Evolutionary conservation across 1,140 invertebrate species (phyloP), one percentile per base, ranked within the genome.

Genomic region (Hyles euphorbiae): DNA sequence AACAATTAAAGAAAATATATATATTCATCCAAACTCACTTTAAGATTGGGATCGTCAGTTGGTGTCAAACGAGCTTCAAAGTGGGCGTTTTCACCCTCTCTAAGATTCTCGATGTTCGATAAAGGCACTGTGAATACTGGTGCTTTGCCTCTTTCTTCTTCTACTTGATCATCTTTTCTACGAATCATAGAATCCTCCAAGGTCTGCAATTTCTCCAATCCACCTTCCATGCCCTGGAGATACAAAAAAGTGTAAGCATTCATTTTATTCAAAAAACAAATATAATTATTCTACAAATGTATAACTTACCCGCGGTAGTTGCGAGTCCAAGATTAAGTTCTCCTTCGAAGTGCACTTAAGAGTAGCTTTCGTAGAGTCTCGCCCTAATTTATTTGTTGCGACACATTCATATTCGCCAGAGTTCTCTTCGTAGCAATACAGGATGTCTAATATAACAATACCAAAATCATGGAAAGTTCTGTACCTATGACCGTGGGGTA

Each of bases 351-450:
- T 92, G 81, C 97, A 98, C 79, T 94, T 95, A 36, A 99, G 88
- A 10, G 91, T 94, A 7, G 97, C 95, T 69, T 93, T 95, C 0
- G 97, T 98, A 1, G 92, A 91, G 81, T 98, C 97, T 76, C 94
- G 91, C n/a, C 97, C 97, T 60, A 96, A 92, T 82, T 97, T 96
- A 76, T 99, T 99, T 9, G 94, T 94, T 12, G 98, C 97, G 65
- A 96, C 91, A 78, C 96, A 97, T 90, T 98, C 96, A 75, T 97
- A 98, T 12, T 94, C 92, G 36, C 98, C 98, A 51, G 96, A 97
- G 84, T 99, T 98, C 90, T 99, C 97, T 86, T 97, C 96, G 78
- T 98, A 99, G 70, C 97, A 98, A 80, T 98, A 99, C 1, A 99
- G 88, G 61, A 99, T 98, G 74, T 99, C 98, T 60, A 99, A 91